These are phyloP conservation scores for Otis tarda DNA, from an alignment of 2,113 vertebrate genomes.

Conservation along the genomic window DNA sequence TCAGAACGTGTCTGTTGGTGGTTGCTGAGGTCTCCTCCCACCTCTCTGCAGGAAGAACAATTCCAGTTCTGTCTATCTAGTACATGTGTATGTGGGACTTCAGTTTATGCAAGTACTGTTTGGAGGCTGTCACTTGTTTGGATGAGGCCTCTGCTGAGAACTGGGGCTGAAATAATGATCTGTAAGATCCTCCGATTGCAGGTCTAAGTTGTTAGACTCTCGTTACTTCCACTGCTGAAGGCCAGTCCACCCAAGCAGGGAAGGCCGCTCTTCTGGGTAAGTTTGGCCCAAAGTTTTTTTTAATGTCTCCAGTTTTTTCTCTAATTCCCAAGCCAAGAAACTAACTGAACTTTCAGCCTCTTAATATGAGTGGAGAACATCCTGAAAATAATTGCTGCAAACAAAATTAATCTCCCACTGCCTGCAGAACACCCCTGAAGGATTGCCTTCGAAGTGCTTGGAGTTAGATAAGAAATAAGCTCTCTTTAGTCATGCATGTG, in stretches of 20 bases:
- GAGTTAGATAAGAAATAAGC: slow-evolving; percentile 67
- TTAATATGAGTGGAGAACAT: slow-evolving; percentile 46
- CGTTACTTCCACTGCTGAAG: background rate
- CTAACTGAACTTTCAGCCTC: slow-evolving; percentile 30
- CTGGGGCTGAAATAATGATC: background rate
- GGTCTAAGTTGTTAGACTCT: background rate
- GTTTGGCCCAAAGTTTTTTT: background rate
- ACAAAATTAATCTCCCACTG: slow-evolving; percentile 59
- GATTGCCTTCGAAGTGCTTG: slow-evolving; percentile 48
- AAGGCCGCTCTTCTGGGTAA: background rate
- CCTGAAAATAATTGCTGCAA: slow-evolving; percentile 56
- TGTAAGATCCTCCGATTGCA: background rate
- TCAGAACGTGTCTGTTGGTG: background rate
- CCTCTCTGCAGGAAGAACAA: background rate
- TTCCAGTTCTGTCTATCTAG: background rate
- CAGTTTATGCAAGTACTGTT: background rate
- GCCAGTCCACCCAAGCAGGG: background rate
- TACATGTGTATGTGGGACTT: background rate
- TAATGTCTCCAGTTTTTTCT: slow-evolving; percentile 1
- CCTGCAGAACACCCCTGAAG: slow-evolving; percentile 53
- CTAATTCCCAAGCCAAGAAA: slow-evolving; percentile 30
- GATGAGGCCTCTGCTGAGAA: background rate
- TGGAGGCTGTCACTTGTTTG: background rate
- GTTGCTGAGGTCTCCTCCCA: background rate
- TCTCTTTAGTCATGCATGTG: slow-evolving; percentile 39